phyloP scores from a whole-genome alignment of 2,113 vertebrate genomes.

The Oceanodroma tethys region DNA sequence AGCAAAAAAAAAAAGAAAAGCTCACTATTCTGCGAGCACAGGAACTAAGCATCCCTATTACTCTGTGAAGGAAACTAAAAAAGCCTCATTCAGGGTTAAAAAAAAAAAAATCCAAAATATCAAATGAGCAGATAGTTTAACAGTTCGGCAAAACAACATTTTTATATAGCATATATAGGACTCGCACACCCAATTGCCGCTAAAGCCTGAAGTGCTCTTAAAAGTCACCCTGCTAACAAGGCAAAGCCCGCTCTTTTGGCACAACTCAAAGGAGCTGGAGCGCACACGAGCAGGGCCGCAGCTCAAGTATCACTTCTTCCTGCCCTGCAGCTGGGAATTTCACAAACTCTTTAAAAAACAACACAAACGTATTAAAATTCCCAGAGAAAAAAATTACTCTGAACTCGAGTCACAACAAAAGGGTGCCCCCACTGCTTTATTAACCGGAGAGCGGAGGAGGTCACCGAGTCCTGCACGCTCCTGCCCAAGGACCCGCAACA shows the following conservation, averaged over 20 bases:
- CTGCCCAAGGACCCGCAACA: not conserved
- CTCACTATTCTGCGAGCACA: not conserved
- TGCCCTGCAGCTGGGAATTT: not conserved
- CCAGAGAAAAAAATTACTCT: not conserved
- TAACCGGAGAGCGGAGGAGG: not conserved
- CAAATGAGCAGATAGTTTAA: not conserved
- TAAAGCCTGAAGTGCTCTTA: conserved; percentile 1
- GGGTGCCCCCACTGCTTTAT: not conserved
- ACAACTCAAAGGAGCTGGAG: not conserved
- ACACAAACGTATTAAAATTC: not conserved
- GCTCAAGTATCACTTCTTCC: not conserved
- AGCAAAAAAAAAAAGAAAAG: not conserved
- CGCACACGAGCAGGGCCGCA: not conserved
- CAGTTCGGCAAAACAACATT: not conserved
- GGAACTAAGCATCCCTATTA: not conserved
- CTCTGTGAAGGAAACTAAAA: not conserved
- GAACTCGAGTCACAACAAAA: not conserved
- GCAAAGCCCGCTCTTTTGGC: not conserved
- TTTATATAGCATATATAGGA: not conserved
- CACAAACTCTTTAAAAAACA: not conserved
- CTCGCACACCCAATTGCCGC: not conserved
- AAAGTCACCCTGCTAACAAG: not conserved
- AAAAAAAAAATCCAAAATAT: not conserved
- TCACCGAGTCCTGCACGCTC: accelerated
- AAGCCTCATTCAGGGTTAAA: not conserved